Evolutionary conservation across 2,113 vertebrate genomes (phyloP).

Genomic region (Tringa solitaria): DNA sequence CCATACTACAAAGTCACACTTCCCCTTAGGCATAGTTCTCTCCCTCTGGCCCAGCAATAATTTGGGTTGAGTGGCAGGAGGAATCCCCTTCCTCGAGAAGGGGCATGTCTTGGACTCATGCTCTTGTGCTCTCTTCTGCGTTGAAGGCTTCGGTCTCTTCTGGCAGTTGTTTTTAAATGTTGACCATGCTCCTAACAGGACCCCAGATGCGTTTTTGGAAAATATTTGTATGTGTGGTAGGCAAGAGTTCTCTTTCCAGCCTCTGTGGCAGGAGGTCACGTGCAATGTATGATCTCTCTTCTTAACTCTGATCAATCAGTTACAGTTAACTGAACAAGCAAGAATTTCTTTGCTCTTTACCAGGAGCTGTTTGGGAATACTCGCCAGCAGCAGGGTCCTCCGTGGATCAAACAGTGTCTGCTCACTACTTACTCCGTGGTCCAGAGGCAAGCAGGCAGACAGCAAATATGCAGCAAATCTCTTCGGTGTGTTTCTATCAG

Average conservation of each 20-base stretch:
- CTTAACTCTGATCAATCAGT: not conserved
- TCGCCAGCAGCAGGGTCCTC: not conserved
- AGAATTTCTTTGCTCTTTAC: not conserved
- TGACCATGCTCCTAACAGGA: not conserved
- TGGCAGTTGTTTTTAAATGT: not conserved
- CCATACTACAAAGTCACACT: not conserved
- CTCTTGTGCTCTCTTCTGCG: accelerated
- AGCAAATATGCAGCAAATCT: not conserved
- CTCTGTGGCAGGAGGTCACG: not conserved
- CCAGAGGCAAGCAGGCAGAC: not conserved
- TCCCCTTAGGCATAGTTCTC: not conserved
- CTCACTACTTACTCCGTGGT: not conserved
- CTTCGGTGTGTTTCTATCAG: not conserved
- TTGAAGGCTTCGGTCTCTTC: not conserved
- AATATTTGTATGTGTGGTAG: not conserved
- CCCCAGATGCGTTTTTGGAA: not conserved
- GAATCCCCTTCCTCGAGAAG: not conserved
- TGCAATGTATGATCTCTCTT: not conserved
- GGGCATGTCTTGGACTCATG: not conserved
- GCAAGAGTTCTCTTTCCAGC: not conserved
- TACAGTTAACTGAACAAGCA: not conserved
- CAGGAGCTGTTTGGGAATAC: not conserved
- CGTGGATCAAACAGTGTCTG: accelerated
- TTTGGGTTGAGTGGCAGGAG: not conserved
- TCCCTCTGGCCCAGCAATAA: not conserved